Percentiles rank a stretch among this genome's conserved stretches.
These are phyloP conservation scores for Drepana falcataria DNA, from an alignment of 2,888 invertebrate genomes.

Conservation along the genomic window DNA sequence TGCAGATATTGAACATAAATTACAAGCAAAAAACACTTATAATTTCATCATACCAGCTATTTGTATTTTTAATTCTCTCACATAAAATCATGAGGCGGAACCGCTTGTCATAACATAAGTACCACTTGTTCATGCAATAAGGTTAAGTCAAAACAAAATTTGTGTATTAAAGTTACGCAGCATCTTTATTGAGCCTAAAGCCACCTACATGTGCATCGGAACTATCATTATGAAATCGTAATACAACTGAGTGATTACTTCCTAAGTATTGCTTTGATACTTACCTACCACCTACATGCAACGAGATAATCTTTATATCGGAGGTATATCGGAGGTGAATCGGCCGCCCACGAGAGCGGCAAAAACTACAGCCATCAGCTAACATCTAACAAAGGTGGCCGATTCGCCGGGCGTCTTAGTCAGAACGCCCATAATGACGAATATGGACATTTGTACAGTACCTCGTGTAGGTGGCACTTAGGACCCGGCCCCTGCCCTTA, in stretches of 20 bases:
- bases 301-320: slow-evolving; percentile 60
- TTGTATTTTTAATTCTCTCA: neutral
- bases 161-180: slow-evolving; percentile 24
- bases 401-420: slow-evolving; percentile 62
- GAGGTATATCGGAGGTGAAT: slow-evolving; percentile 54
- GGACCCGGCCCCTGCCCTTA: slow-evolving; percentile 55
- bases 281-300: slow-evolving; percentile 56
- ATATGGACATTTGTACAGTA: slow-evolving; percentile 69
- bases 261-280: slow-evolving; percentile 42
- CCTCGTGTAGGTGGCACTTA: slow-evolving; percentile 62
- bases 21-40: neutral
- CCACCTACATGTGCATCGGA: slow-evolving; percentile 38
- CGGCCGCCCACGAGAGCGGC: slow-evolving; percentile 58
- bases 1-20: neutral
- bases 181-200: slow-evolving; percentile 14
- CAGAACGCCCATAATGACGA: slow-evolving; percentile 67
- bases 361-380: slow-evolving; percentile 63
- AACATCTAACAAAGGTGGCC: slow-evolving; percentile 65
- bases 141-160: slow-evolving; percentile 27
- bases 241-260: slow-evolving; percentile 38
- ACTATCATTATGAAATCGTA: slow-evolving; percentile 47
- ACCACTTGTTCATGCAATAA: slow-evolving; percentile 17
- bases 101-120: slow-evolving; percentile 5
- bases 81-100: slow-evolving; percentile 1
- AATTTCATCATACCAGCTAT: neutral